Percentiles rank a stretch among this genome's conserved stretches.
Conservation (phyloP, 2,113 vertebrate genomes). For the Pan paniscus region DNA sequence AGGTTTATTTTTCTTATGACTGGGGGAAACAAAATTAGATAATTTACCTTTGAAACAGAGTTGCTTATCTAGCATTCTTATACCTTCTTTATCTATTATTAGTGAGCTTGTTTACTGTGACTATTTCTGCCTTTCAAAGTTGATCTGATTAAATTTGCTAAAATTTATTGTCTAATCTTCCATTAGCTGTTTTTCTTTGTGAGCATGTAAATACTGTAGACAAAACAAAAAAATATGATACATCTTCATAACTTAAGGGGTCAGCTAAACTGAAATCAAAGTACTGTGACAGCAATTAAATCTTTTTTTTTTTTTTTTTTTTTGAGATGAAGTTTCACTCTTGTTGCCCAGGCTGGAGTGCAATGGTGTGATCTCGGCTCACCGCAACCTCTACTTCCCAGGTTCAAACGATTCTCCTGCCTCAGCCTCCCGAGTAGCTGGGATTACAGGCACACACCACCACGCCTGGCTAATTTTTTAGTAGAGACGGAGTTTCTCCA, state of each 20-base stretch:
- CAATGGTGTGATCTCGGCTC: too few species aligned
- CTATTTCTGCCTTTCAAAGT: neutral
- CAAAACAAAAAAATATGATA: neutral
- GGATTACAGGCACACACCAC: too few species aligned
- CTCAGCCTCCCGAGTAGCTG: too few species aligned
- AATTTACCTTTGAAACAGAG: neutral
- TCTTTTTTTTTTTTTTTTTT: neutral
- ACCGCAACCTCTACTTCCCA: too few species aligned
- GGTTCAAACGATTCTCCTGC: too few species aligned
- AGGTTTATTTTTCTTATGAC: neutral
- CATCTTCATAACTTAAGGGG: neutral
- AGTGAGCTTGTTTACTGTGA: neutral
- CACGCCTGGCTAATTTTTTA: too few species aligned
- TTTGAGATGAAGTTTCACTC: too few species aligned
- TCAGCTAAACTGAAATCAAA: neutral
- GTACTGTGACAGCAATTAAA: neutral
- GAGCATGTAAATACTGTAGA: neutral
- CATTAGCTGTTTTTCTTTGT: neutral
- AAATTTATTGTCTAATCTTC: neutral
- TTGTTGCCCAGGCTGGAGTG: too few species aligned
- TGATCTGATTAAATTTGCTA: constrained; percentile 8
- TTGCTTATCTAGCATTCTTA: neutral
- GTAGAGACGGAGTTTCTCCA: too few species aligned
- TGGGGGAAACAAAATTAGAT: neutral
- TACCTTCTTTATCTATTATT: neutral